Evolutionary conservation across 2,797 vertebrate genomes (phyloP), one percentile per base, ranked within the genome.

Genomic region (Sphenopsis melanotis): DNA sequence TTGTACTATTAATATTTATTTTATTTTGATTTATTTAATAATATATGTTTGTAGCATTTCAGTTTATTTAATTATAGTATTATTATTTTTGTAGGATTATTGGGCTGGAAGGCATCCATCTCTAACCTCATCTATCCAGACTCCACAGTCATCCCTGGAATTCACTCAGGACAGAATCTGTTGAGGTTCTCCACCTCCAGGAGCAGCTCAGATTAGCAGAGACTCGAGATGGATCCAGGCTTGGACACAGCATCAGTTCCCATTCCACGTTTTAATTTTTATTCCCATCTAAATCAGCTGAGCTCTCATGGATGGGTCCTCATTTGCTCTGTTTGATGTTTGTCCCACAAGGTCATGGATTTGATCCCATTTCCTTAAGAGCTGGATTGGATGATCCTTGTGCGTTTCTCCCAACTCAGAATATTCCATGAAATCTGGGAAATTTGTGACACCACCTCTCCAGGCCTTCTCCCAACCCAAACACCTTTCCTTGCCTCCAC

Each of bases 41-140:
- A 50, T 34, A 10, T 1, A 0, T 26, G 20, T 17, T 60, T 29
- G 6, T 10, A 41, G 23, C 6, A 9, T 23, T 68, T 29, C 0
- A 1, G 4, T 39, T 39, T 24, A 47, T 24, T 47, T 24, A 24
- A 47, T 15, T 47, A 47, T 47, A 26, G 47, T 15, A 47, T 47
- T 26, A 26, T 47, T 47, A 47, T 47, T 47, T 15, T 39, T 46
- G 5, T 16, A 12, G n/a, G n/a, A 8, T 61, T 46, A 17, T 46
- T 3, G 5, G 56, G 16, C 36, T 69, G 56, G 56, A 60, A 52
- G 76, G 32, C 30, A 42, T 11, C 32, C 22, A 23, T 41, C 29
- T 76, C 53, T 18, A 47, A 64, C 6, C 7, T 9, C 36, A n/a
- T 24, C 83, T 21, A 47, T 59, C 16, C 70, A 72, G 18, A 50